phyloP scores from a whole-genome alignment of 2,888 invertebrate genomes.

The Sesia apiformis region DNA sequence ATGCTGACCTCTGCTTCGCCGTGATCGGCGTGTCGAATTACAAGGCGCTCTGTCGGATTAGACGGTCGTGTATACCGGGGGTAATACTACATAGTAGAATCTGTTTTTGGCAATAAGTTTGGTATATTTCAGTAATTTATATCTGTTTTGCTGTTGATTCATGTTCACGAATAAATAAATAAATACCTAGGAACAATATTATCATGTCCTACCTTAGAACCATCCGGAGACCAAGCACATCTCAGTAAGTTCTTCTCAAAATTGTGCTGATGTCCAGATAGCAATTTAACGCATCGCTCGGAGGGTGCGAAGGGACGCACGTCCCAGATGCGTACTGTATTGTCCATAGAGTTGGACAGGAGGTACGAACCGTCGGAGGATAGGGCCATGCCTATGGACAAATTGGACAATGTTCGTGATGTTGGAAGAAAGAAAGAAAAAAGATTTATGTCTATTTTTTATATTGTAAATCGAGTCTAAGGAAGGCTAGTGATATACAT shows the following conservation, averaged over 20 bases:
- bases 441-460: background rate
- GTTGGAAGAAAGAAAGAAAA: slow-evolving; percentile 1
- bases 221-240: slow-evolving; percentile 95
- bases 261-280: slow-evolving; percentile 96
- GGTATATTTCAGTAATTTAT: too few species aligned
- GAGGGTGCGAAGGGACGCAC: slow-evolving; percentile 94
- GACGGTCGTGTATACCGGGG: too few species aligned
- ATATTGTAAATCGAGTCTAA: background rate
- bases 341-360: slow-evolving; percentile 97
- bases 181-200: too few species aligned
- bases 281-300: slow-evolving; percentile 93
- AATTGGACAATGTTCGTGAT: too few species aligned
- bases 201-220: slow-evolving; percentile 89
- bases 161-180: too few species aligned
- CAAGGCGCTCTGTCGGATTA: too few species aligned
- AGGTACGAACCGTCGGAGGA: slow-evolving; percentile 92
- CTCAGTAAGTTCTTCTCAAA: slow-evolving; percentile 97
- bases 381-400: slow-evolving; percentile 77
- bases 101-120: too few species aligned
- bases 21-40: too few species aligned
- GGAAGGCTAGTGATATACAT: background rate
- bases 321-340: slow-evolving; percentile 96
- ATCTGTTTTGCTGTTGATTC: too few species aligned
- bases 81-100: too few species aligned
- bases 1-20: too few species aligned